Percentiles rank a stretch among this genome's conserved stretches.
These are phyloP conservation scores for Eciton burchellii DNA, from an alignment of 1,140 invertebrate species.

Conservation along the genomic window DNA sequence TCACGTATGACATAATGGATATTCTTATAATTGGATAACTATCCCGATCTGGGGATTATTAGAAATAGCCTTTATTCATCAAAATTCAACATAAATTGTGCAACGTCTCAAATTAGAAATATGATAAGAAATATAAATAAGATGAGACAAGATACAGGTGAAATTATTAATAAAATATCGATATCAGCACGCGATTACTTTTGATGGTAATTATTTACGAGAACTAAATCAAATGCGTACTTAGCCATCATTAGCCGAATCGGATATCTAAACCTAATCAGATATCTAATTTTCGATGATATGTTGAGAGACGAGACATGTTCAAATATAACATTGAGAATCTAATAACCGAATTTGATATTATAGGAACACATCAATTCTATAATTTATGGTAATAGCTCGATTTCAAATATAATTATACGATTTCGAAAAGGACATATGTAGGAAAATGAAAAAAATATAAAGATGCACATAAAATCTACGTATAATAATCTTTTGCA, in stretches of 20 bases:
- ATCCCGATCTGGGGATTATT: not conserved
- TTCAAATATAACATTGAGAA: constrained; percentile 28
- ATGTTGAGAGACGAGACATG: constrained; percentile 10
- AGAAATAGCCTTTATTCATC: constrained; percentile 5
- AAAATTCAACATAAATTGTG: constrained; percentile 23
- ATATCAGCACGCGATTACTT: not conserved
- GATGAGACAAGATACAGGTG: not conserved
- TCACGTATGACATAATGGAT: constrained; percentile 1
- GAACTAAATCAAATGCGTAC: constrained; percentile 21
- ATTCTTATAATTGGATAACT: constrained; percentile 15
- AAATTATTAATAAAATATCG: constrained; percentile 4
- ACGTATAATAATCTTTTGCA: not conserved
- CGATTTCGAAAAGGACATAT: not conserved
- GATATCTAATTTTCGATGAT: constrained; percentile 30
- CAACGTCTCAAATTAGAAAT: too few species aligned
- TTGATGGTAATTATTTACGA: constrained; percentile 33
- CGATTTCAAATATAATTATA: constrained; percentile 1
- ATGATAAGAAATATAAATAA: too few species aligned
- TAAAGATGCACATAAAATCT: not conserved
- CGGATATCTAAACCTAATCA: not conserved
- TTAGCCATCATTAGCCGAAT: not conserved
- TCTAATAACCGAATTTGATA: constrained; percentile 11
- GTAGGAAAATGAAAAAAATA: not conserved
- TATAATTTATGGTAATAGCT: not conserved
- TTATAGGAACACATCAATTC: constrained; percentile 11